Conservation (phyloP, 2,797 vertebrate species). For the Xiphophorus birchmanni region DNA sequence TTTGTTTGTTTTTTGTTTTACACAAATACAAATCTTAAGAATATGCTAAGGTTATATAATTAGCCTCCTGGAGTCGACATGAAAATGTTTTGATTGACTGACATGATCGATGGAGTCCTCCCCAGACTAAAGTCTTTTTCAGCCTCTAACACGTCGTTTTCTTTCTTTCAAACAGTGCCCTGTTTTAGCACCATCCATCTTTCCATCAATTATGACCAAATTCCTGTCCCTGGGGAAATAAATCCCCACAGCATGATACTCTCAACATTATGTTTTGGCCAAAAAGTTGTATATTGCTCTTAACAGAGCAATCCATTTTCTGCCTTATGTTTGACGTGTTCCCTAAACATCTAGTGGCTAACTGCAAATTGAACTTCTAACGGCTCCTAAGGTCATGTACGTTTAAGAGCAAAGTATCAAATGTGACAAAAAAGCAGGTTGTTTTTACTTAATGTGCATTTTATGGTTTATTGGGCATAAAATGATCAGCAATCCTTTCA, state of each 20-base stretch:
- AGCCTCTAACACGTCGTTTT: neutral
- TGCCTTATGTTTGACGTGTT: neutral
- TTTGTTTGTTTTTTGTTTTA: neutral
- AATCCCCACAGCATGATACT: neutral
- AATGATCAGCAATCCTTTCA: neutral
- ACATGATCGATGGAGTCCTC: neutral
- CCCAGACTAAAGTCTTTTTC: neutral
- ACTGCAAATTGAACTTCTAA: too few species aligned
- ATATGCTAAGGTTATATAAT: neutral
- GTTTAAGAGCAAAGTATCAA: neutral
- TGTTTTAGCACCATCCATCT: neutral
- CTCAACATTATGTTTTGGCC: neutral
- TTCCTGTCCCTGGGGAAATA: neutral
- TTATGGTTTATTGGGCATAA: neutral
- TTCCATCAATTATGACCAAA: neutral
- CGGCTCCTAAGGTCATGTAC: neutral
- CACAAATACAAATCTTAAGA: neutral
- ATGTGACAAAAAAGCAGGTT: neutral
- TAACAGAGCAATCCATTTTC: neutral
- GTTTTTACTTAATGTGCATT: neutral
- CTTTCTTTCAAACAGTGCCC: too few species aligned
- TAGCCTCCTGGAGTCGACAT: neutral
- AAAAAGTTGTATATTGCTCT: neutral
- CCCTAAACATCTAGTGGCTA: neutral
- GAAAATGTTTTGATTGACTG: neutral